Base-by-base conservation (phyloP, 2,888 invertebrate species). In the Polymixis lichenea region DNA sequence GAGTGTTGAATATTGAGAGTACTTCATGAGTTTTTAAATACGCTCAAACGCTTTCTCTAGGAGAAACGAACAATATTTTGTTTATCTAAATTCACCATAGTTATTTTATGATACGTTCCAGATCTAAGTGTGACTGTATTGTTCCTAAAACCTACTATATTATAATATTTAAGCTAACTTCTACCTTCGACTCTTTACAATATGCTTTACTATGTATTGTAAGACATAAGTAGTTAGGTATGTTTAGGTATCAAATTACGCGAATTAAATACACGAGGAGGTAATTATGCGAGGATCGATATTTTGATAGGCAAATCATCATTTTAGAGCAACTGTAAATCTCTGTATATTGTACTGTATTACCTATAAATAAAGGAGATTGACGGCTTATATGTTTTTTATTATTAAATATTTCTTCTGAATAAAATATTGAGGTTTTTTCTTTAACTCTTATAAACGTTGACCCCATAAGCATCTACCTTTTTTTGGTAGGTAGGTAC, bases 201-300 rank as follows among this genome's bases (percentile, higher is more conserved):
- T 64, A 85, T 70, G 58, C 75, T 80, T 80, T 70, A 83, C 22
- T 78, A 55, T 32, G 2, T 81, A 73, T 68, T 72, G 67, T 81
- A 73, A 68, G 70, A 69, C 15, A 69, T 85, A 82, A 69, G 81
- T 87, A 88, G 80, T 77, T 88, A 88, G 84, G 86, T 83, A 73
- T 72, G 43, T 49, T 72, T 83, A 84, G 72, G 81, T 86, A 88
- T 79, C 71, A 72, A 77, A 79, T 76, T 73, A 66, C 68, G 80
- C 75, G 85, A 85, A 88, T 86, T 89, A 86, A 90, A 90, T 92
- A 92, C 90, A 91, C 88, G 92, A 92, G 87, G 83, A 76, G 72
- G 85, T 86, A 81, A 84, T 71, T 73, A 58, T 17, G 66, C 77
- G 70, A 64, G 9, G 62, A 72, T 80, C 69, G 68, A 76, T 86